A percentile compares a stretch with the other conserved stretches of the same genome.
Evolutionary conservation across 2,797 vertebrate genomes (phyloP).

Genomic region (Callimico goeldii): DNA sequence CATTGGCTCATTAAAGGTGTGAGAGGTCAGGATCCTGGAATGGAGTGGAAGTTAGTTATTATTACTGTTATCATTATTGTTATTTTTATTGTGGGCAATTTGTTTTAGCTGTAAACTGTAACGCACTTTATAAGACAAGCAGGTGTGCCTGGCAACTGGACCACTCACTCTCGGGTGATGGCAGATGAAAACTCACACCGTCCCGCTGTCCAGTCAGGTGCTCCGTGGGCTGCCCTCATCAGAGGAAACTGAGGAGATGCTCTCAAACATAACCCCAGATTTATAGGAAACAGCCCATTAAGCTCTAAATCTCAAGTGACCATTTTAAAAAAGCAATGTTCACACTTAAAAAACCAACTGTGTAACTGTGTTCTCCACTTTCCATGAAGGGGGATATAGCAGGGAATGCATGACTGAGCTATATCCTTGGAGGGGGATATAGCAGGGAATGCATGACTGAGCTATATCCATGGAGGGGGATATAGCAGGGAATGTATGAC

Average conservation of each 20-base stretch:
- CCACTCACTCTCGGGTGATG: not conserved
- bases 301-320: not conserved
- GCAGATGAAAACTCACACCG: not conserved
- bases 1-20: not conserved
- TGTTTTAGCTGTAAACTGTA: not conserved
- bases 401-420: too few relatives aligned
- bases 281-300: not conserved
- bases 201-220: not conserved
- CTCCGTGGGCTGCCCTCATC: not conserved
- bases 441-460: too few relatives aligned
- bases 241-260: not conserved
- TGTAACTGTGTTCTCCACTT: conserved; percentile 55
- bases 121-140: not conserved
- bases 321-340: conserved; percentile 30
- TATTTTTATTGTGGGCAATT: not conserved
- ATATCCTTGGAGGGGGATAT: not conserved
- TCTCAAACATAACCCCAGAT: not conserved
- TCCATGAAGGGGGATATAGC: not conserved
- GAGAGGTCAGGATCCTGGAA: not conserved
- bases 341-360: conserved; percentile 39
- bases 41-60: not conserved
- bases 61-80: not conserved
- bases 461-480: not conserved
- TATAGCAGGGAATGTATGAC: conserved; percentile 50
- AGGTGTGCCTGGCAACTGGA: not conserved